phyloP scores from a whole-genome alignment of 2,113 vertebrate species.

The Prolemur simus region DNA sequence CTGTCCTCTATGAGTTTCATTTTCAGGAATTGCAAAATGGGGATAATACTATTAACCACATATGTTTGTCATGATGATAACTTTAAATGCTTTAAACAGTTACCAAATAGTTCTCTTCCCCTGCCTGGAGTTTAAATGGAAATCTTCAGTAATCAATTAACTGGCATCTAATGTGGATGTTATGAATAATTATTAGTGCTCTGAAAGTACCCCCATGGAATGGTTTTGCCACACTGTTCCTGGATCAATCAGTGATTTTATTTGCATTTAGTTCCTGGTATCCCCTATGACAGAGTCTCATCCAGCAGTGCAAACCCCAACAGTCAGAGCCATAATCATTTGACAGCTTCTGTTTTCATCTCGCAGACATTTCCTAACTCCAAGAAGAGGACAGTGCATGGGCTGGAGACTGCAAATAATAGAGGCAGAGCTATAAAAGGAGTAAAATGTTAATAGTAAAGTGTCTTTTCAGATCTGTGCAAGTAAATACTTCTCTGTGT shows the following conservation, averaged over 20 bases:
- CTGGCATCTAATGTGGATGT: background rate
- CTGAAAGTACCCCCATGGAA: background rate
- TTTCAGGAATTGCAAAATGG: constrained; percentile 28
- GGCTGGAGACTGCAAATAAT: background rate
- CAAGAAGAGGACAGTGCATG: background rate
- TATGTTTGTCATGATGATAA: background rate
- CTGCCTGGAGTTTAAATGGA: background rate
- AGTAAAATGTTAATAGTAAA: constrained; percentile 3
- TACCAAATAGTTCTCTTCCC: background rate
- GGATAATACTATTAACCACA: background rate
- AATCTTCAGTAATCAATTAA: constrained; percentile 22
- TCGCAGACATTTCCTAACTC: background rate
- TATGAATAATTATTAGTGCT: constrained; percentile 10
- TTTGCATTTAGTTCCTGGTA: constrained; percentile 54
- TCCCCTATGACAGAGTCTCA: constrained; percentile 8
- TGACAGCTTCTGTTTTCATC: constrained; percentile 53
- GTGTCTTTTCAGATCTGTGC: background rate
- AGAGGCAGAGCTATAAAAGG: background rate
- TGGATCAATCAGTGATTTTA: constrained; percentile 49
- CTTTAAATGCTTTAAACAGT: constrained; percentile 10
- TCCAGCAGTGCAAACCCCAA: background rate
- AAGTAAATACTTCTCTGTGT: background rate
- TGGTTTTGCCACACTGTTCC: background rate
- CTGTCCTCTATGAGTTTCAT: background rate
- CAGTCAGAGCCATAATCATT: constrained; percentile 28